Evolutionary conservation across 2,797 vertebrate genomes (phyloP), one percentile per base, ranked within the genome.

Genomic region (Bryconaethiops microstoma): DNA sequence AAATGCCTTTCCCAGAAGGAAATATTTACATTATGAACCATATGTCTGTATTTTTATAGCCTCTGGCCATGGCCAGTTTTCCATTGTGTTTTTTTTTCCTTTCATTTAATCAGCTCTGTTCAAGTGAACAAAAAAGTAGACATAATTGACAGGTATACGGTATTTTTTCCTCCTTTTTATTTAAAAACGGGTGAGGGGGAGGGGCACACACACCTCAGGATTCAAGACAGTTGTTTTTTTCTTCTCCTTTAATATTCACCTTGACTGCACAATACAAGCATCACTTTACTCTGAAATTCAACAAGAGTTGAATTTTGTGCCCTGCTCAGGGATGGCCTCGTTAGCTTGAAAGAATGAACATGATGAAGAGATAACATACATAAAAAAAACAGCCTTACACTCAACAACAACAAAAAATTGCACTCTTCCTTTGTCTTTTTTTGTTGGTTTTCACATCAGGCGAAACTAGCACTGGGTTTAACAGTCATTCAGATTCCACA

Each of bases 281-380:
- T 93, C 95, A 95, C 94, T 93, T 92, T 93, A 93, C 92, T 93
- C 92, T 80, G 91, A 91, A 93, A 92, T 95, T 95, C 94, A 94
- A 92, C 91, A 78, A 88, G 90, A 90, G 94, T 95, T 93, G 94
- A 92, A 93, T 93, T 94, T 93, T 93, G 86, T 75, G 88, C 91
- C 92, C 92, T 93, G 95, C 97, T 99, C 97, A 99, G 97, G 97
- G 96, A 99, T 96, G 95, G 95, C 95, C 95, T 97, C 93, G 93
- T 95, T 96, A 96, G 94, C 93, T 95, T 95, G 94, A 96, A 95
- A 93, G 90, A 94, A 95, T 94, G 94, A 95, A 90, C 93, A 94
- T 83, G 94, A 95, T 84, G 94, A 95, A 94, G 94, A 95, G 92
- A 92, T 88, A 92, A 92, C 91, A 87, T 92, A 70, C 71, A 75